A percentile compares a stretch with the other conserved stretches of the same genome.
Conservation (phyloP, 30 jellyfish, hydroid and myxozoan genomes). For the Chrysaora quinquecirrha region DNA sequence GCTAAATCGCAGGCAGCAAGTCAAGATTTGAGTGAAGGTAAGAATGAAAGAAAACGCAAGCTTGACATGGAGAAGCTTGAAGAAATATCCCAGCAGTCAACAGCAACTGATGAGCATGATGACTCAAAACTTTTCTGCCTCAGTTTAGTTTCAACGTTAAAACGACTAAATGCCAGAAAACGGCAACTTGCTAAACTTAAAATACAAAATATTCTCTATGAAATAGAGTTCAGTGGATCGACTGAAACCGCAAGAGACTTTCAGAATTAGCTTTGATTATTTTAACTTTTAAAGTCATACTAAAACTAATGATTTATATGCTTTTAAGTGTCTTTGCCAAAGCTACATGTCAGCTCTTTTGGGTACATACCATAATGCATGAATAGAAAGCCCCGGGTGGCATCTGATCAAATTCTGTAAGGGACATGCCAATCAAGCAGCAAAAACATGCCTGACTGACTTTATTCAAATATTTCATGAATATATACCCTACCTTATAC, state of each 20-base stretch:
- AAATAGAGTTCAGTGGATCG: conserved; percentile 54
- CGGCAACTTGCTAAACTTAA: conserved; percentile 72
- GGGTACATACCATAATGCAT: too few species aligned
- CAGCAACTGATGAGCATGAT: conserved; percentile 51
- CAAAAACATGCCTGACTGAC: too few species aligned
- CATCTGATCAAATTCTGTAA: too few species aligned
- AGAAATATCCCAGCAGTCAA: conserved; percentile 45
- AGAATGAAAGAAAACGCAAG: conserved; percentile 44
- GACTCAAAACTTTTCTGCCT: conserved; percentile 73
- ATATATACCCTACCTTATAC: too few species aligned
- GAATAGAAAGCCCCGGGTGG: too few species aligned
- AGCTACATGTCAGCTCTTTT: too few species aligned
- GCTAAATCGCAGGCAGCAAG: background rate
- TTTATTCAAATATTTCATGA: too few species aligned
- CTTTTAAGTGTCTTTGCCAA: too few species aligned
- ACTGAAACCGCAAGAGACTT: background rate
- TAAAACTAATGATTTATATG: too few species aligned
- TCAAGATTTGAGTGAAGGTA: background rate
- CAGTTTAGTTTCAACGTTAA: conserved; percentile 66
- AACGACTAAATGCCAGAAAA: conserved; percentile 55
- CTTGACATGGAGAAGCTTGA: conserved; percentile 27
- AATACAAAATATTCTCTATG: conserved; percentile 68
- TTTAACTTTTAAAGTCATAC: too few species aligned
- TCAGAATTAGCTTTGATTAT: too few species aligned
- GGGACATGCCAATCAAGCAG: too few species aligned